These are phyloP conservation scores for Scaptodrosophila lebanonensis DNA, from an alignment of 1,140 invertebrate genomes.

Conservation along the genomic window DNA sequence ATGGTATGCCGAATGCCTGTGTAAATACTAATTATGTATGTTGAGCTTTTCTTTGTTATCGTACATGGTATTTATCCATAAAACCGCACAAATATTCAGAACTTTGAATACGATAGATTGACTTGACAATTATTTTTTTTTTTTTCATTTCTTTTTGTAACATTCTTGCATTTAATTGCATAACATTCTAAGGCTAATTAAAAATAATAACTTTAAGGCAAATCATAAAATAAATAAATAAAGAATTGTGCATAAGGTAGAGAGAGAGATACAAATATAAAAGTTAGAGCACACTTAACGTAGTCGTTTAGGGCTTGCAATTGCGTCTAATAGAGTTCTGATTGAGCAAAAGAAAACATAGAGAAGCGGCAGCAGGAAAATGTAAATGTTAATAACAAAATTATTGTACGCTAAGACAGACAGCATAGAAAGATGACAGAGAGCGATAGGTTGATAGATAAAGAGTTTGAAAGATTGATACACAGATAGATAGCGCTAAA, in stretches of 20 bases:
- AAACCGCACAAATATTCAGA: slow-evolving; percentile 40
- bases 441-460: slow-evolving; percentile 28
- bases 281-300: slow-evolving; percentile 33
- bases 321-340: slow-evolving; percentile 10
- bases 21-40: slow-evolving; percentile 11
- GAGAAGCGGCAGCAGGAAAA: slow-evolving; percentile 50
- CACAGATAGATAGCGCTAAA: slow-evolving; percentile 3
- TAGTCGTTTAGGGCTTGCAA: slow-evolving; percentile 16
- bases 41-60: not conserved
- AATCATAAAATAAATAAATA: slow-evolving; percentile 32
- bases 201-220: slow-evolving; percentile 30
- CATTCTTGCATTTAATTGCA: slow-evolving; percentile 49
- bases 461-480: slow-evolving; percentile 13
- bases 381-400: slow-evolving; percentile 57
- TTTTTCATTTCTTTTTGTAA: slow-evolving; percentile 21
- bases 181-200: slow-evolving; percentile 43
- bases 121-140: slow-evolving; percentile 37
- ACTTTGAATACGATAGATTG: slow-evolving; percentile 73
- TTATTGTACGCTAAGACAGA: slow-evolving; percentile 45
- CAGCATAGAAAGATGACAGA: slow-evolving; percentile 27
- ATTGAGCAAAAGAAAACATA: slow-evolving; percentile 12
- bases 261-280: slow-evolving; percentile 27
- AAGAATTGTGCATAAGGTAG: slow-evolving; percentile 28
- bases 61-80: not conserved
- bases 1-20: not conserved